Conservation (phyloP, 2,888 invertebrate genomes). For the Saturnia japonica region DNA sequence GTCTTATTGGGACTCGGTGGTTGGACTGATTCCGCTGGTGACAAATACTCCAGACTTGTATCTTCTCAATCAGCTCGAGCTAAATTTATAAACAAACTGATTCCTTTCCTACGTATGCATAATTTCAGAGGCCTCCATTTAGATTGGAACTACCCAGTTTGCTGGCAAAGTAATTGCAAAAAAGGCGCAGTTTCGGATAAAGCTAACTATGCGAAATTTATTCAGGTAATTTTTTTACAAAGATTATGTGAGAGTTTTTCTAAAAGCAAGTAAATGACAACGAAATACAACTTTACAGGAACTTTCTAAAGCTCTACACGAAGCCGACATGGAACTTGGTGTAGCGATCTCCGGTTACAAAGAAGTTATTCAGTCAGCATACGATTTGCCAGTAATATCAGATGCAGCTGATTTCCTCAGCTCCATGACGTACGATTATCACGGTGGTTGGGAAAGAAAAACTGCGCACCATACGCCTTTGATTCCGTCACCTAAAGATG, state of each 20-base stretch:
- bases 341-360: conserved; percentile 94
- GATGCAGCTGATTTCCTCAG: conserved; percentile 89
- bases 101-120: conserved; percentile 87
- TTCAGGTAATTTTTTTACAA: conserved; percentile 77
- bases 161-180: conserved; percentile 95
- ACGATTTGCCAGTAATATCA: conserved; percentile 88
- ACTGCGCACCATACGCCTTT: conserved; percentile 93
- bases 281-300: conserved; percentile 70
- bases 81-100: conserved; percentile 86
- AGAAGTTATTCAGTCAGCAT: conserved; percentile 93
- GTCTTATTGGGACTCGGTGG: conserved; percentile 94
- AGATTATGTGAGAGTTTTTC: no score
- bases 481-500: conserved; percentile 84
- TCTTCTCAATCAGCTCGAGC: conserved; percentile 84
- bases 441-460: conserved; percentile 92
- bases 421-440: conserved; percentile 94
- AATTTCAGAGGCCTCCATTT: conserved; percentile 94
- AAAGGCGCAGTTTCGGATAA: conserved; percentile 90
- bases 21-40: conserved; percentile 95
- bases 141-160: conserved; percentile 97
- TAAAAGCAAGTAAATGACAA: no score
- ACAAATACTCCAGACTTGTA: conserved; percentile 92
- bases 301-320: conserved; percentile 84
- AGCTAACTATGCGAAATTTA: conserved; percentile 88
- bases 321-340: conserved; percentile 87